A percentile compares a stretch with the other conserved stretches of the same genome.
Evolutionary conservation across 1,140 invertebrate genomes (phyloP).

Genomic region (Solenopsis fugax): DNA sequence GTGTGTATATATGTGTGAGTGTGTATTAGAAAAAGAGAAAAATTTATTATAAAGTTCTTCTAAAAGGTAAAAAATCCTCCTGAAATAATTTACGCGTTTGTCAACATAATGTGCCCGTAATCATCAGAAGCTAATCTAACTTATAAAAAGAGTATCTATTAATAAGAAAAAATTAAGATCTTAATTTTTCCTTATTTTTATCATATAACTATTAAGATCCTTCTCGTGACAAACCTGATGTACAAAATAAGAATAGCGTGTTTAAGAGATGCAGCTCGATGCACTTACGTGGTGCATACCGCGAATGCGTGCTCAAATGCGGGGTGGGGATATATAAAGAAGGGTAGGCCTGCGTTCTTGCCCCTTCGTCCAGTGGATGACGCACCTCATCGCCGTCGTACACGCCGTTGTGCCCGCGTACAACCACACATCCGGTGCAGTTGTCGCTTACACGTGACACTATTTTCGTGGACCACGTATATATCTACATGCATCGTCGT

Average conservation of each 20-base stretch:
- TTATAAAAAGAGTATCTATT: too few species aligned
- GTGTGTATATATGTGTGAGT: too few species aligned
- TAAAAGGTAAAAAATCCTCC: background rate
- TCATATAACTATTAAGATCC: background rate
- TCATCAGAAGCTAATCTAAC: background rate
- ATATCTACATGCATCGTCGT: background rate
- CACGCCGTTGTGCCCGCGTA: constrained; percentile 4
- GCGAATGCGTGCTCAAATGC: background rate
- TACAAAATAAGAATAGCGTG: background rate
- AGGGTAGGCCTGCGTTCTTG: constrained; percentile 23
- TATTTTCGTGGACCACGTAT: constrained; percentile 14
- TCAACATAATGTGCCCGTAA: background rate
- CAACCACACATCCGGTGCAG: background rate
- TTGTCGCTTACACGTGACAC: constrained; percentile 35
- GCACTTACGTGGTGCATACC: constrained; percentile 47
- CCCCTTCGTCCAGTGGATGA: constrained; percentile 30
- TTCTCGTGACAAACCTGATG: background rate
- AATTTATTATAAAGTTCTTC: background rate
- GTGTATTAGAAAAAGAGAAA: background rate
- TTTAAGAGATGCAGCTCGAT: background rate
- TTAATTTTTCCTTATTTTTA: background rate
- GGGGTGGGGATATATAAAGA: constrained; percentile 9
- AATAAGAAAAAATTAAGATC: too few species aligned
- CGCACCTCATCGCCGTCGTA: constrained; percentile 15
- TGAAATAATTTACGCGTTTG: background rate